Evolutionary conservation across 2,113 vertebrate genomes (phyloP).

Genomic region (Centropus bengalensis): DNA sequence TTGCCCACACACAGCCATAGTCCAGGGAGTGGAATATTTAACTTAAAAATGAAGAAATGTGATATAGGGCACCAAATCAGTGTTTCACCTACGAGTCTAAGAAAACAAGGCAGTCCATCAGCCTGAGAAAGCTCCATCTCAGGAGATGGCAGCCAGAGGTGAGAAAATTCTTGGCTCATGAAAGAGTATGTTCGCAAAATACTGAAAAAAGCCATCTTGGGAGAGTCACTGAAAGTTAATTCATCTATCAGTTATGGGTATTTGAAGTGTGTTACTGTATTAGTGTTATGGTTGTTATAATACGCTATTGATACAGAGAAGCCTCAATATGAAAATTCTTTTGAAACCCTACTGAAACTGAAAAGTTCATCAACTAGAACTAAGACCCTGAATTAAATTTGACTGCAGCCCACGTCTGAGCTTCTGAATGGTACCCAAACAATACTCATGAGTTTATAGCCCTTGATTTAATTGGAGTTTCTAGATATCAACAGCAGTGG

Average conservation of each 20-base stretch:
- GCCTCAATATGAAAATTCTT: not conserved
- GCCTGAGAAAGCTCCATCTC: not conserved
- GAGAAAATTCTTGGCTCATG: not conserved
- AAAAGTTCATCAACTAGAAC: not conserved
- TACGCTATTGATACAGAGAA: not conserved
- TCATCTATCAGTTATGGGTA: not conserved
- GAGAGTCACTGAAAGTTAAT: not conserved
- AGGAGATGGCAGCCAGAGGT: not conserved
- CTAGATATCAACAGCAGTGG: not conserved
- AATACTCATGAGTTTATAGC: not conserved
- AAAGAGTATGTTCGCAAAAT: not conserved
- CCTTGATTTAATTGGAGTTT: not conserved
- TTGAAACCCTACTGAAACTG: not conserved
- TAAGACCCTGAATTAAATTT: not conserved
- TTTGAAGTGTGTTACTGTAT: not conserved
- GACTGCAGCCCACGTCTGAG: not conserved
- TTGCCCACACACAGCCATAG: not conserved
- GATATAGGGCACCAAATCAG: not conserved
- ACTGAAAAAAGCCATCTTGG: not conserved
- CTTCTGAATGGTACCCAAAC: not conserved
- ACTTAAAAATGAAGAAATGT: not conserved
- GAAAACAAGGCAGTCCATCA: not conserved
- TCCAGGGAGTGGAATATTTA: not conserved
- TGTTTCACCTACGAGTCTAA: not conserved
- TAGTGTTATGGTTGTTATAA: not conserved